Base-by-base conservation (phyloP, 2,888 invertebrate genomes). In the Ichneumoninae sp. region DNA sequence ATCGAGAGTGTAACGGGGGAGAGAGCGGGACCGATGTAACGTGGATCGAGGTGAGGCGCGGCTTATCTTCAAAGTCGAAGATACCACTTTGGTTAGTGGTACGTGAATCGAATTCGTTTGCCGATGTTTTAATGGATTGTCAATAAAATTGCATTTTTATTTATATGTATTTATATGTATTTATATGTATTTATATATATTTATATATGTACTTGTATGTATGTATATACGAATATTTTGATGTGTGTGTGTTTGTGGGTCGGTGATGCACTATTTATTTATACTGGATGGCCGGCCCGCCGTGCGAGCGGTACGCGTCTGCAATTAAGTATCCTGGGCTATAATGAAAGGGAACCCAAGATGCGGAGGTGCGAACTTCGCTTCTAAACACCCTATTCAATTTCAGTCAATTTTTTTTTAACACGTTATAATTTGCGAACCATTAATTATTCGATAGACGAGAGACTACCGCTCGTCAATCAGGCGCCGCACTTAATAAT, bases 1-100 rank as follows among this genome's bases (percentile, higher is more conserved):
- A 84, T 84, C 84, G 40, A 40, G 74, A 44, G 60, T 71, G 54
- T 36, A 33, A 19, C 50, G 60, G 33, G 66, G 26, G 57, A 44
- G 72, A 47, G 44, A 47, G 16, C 4, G 4, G 30, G 40, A 68
- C 22, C 36, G 68, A 62, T 66, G 30, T 30, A 66, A 33, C 66
- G 50, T 57, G 33, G 66, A 80, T 68, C 54, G 30, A 26, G 22
- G 3, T 7, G 40, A 60, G 44, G 33, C 60, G 83, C 84, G 84
- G 84, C 84, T 84, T 84, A 84, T 84, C 84, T 81, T 84, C 81
- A 84, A 84, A 84, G 84, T 84, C 74, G 30, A 78, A 69, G 78
- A 78, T 81, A 84, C 72, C 75, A 75, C 74, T 47, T 50, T 50
- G 47, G 40, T 62, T 16, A 22, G 19, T 22, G 52, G 50, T 72